phyloP scores from a whole-genome alignment of 1,140 invertebrate genomes.

The Danaus plexippus region DNA sequence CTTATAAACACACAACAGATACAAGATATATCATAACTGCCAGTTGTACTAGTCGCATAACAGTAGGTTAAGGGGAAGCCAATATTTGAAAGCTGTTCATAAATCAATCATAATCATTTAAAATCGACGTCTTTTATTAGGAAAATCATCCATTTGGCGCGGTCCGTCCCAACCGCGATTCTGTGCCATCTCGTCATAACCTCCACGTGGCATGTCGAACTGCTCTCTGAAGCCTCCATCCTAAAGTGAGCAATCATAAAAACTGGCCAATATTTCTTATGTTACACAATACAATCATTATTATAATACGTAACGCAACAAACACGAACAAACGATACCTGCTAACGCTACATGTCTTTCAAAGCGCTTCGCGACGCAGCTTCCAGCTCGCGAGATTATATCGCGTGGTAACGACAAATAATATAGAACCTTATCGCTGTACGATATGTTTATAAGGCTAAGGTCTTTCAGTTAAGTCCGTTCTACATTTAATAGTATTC shows the following conservation, averaged over 20 bases:
- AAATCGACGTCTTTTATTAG: conserved; percentile 67
- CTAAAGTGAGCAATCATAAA: conserved; percentile 67
- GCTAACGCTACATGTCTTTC: background rate
- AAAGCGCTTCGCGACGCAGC: too few relatives aligned
- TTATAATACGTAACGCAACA: background rate
- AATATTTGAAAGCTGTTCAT: too few relatives aligned
- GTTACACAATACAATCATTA: conserved; percentile 3
- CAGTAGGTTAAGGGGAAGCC: too few relatives aligned
- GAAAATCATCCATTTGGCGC: conserved; percentile 66
- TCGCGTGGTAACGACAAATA: too few relatives aligned
- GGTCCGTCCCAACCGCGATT: conserved; percentile 60
- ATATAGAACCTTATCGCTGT: too few relatives aligned
- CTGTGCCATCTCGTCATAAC: conserved; percentile 61
- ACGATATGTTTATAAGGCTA: too few relatives aligned
- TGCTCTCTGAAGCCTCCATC: conserved; percentile 69
- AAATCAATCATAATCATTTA: conserved; percentile 29
- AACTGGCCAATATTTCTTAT: conserved; percentile 39
- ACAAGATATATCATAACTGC: too few relatives aligned
- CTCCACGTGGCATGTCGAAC: conserved; percentile 62
- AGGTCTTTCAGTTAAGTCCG: too few relatives aligned
- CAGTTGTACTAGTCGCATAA: too few relatives aligned
- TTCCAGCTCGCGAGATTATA: too few relatives aligned
- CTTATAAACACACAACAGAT: too few relatives aligned
- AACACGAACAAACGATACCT: background rate
- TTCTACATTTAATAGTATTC: too few relatives aligned